Evolutionary conservation across 2,888 invertebrate species (phyloP), one percentile per base, ranked within the genome.

Genomic region (Ornithoptera priamus): DNA sequence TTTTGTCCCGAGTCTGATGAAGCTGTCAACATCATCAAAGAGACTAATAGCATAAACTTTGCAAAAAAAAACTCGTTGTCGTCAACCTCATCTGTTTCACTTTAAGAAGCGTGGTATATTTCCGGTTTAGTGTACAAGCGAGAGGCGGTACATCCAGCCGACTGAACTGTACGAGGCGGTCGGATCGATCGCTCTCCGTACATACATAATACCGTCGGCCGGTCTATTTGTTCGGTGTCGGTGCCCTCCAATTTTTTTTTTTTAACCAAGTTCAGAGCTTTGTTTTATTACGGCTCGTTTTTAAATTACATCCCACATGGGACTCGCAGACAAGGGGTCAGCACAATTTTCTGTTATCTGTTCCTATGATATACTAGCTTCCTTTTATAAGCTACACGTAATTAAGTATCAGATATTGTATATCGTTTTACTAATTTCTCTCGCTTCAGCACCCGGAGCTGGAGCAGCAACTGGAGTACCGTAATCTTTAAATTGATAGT

Each of bases 131-230:
- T 57, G 58, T 65, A 58, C 56, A 57, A 58, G 17, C n/a, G 2
- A 0, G 59, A 24, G 22, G 24, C 56, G n/a, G 56, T 20, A 8
- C 56, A 56, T n/a, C n/a, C 42, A 42, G 42, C 42, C 42, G 12
- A 42, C 53, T 18, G 18, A 53, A 53, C 53, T 53, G n/a, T 17
- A 3, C 65, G 39, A n/a, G 22, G 42, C 39, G 58, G 22, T 24
- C 46, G 58, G 20, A 65, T 65, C 65, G 65, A 65, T 65, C 24
- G 58, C 58, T 39, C 12, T 30, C 60, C 56, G 12, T 56, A 58
- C 58, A 24, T 42, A 59, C 57, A 53, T 53, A 58, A 20, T 12
- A 58, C 20, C 24, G 22, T n/a, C 42, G 39, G 58, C 42, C 18
- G 18, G 17, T 58, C 56, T 57, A 57, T 65, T 65, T 65, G 57